Conservation (phyloP, 23 tunicate species). For the Trididemnum nubilum region DNA sequence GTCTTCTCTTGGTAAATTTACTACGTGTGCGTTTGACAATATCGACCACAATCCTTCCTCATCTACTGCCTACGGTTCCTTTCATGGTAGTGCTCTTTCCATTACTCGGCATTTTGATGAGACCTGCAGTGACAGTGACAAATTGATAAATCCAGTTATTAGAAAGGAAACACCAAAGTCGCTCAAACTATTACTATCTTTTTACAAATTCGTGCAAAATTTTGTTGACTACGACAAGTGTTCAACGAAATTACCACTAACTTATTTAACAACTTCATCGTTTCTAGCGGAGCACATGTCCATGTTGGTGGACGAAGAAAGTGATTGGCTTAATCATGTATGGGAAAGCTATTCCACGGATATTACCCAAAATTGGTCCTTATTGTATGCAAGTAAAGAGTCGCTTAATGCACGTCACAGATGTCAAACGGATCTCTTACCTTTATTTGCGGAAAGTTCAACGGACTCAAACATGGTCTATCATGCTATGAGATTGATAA, state of each 20-base stretch:
- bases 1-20: background rate
- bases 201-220: no score
- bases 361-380: background rate
- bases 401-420: background rate
- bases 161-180: background rate
- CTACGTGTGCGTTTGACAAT: background rate
- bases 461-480: background rate
- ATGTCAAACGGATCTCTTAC: constrained; percentile 9
- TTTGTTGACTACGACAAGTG: no score
- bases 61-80: background rate
- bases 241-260: no score
- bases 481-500: background rate
- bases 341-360: no score
- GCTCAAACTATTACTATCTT: no score
- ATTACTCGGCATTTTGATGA: background rate
- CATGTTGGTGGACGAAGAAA: no score
- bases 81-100: background rate
- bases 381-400: background rate
- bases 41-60: background rate
- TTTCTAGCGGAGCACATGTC: no score
- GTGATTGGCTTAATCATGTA: no score
- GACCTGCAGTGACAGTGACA: background rate
- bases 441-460: constrained; percentile 18
- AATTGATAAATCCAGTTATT: background rate
- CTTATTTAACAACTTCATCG: no score